phyloP scores from a whole-genome alignment of 2,113 vertebrate species.

The Dunckerocampus dactyliophorus region DNA sequence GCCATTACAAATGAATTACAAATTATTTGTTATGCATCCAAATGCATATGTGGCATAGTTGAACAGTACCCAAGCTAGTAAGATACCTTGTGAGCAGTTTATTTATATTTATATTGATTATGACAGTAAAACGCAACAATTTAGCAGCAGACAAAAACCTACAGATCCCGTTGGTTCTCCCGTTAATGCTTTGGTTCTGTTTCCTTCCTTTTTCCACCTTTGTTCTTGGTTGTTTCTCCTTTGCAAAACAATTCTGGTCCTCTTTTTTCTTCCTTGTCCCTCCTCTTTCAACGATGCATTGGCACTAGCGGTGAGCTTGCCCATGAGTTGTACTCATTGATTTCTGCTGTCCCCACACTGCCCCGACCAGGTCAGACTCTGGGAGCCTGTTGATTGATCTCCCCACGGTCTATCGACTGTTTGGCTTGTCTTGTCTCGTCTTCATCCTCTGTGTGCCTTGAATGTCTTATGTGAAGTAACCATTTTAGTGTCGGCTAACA shows the following conservation, averaged over 20 bases:
- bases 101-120: too few relatives aligned
- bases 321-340: slow-evolving; percentile 62
- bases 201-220: neutral
- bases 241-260: slow-evolving; percentile 3
- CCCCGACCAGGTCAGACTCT: slow-evolving; percentile 29
- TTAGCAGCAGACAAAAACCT: too few relatives aligned
- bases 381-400: slow-evolving; percentile 65
- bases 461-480: neutral
- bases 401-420: slow-evolving; percentile 27
- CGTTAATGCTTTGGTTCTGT: too few relatives aligned
- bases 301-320: slow-evolving; percentile 51
- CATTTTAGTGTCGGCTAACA: neutral
- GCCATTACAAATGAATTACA: too few relatives aligned
- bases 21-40: too few relatives aligned
- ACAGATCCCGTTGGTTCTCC: too few relatives aligned
- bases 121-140: too few relatives aligned
- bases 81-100: too few relatives aligned
- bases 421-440: slow-evolving; percentile 8
- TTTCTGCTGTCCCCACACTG: slow-evolving; percentile 35
- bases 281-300: slow-evolving; percentile 31
- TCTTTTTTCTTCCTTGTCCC: neutral
- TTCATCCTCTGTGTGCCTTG: slow-evolving; percentile 10
- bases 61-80: too few relatives aligned
- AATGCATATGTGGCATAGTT: too few relatives aligned
- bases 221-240: neutral